A percentile compares a stretch with the other conserved stretches of the same genome.
phyloP scores from a whole-genome alignment of 2,888 invertebrate species.

The Hydraecia micacea region DNA sequence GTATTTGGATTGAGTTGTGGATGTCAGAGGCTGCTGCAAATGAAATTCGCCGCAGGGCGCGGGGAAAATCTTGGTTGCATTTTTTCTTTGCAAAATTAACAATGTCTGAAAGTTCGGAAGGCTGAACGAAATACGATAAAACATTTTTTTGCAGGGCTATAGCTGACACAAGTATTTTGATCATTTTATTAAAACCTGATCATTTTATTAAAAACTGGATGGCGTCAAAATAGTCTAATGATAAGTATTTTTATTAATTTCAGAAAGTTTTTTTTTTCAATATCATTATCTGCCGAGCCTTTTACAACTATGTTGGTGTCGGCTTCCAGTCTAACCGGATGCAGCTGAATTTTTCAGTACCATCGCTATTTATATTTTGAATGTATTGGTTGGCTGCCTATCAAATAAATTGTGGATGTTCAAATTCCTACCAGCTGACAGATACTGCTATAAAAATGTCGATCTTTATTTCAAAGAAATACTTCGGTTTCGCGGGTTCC shows the following conservation, averaged over 20 bases:
- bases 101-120: neutral
- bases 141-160: neutral
- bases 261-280: neutral
- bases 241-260: neutral
- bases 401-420: slow-evolving; percentile 22
- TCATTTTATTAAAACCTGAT: neutral
- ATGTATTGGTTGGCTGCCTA: slow-evolving; percentile 27
- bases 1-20: slow-evolving; percentile 33
- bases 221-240: neutral
- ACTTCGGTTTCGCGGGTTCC: neutral
- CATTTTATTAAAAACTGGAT: neutral
- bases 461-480: slow-evolving; percentile 32
- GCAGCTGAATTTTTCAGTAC: neutral
- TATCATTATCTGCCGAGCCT: neutral
- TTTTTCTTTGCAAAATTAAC: slow-evolving; percentile 25
- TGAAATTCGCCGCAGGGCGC: slow-evolving; percentile 39
- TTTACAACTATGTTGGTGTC: neutral
- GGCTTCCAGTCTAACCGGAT: neutral
- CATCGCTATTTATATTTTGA: slow-evolving; percentile 11
- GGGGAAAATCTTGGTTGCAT: slow-evolving; percentile 29
- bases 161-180: neutral
- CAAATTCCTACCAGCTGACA: slow-evolving; percentile 21
- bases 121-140: slow-evolving; percentile 7
- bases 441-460: slow-evolving; percentile 1
- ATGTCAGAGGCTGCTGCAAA: slow-evolving; percentile 27